phyloP scores from a whole-genome alignment of 2,888 invertebrate genomes.

The Chelonus formosanus region DNA sequence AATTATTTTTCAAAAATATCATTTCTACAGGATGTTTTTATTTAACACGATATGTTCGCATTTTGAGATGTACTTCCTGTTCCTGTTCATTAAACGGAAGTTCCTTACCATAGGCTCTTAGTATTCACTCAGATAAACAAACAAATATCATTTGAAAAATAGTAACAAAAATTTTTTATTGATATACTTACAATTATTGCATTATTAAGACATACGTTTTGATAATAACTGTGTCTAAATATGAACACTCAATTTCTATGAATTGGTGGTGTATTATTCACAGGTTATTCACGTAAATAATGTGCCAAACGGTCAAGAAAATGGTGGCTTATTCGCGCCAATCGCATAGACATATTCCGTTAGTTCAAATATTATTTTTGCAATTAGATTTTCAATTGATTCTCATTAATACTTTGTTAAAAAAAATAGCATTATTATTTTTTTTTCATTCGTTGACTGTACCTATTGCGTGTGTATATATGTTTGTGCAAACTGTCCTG shows the following conservation, averaged over 20 bases:
- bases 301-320: constrained; percentile 54
- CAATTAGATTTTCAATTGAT: not conserved
- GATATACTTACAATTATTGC: constrained; percentile 55
- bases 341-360: not conserved
- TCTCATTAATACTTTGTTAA: not conserved
- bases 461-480: not conserved
- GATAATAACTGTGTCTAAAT: too few relatives aligned
- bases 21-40: constrained; percentile 62
- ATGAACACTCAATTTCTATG: constrained; percentile 19
- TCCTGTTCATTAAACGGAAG: constrained; percentile 64
- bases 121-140: constrained; percentile 47
- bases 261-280: constrained; percentile 43
- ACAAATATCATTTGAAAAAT: constrained; percentile 41
- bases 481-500: constrained; percentile 7
- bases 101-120: constrained; percentile 62
- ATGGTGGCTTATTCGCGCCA: constrained; percentile 60
- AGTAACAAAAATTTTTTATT: not conserved
- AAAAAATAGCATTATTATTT: not conserved
- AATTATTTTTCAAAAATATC: constrained; percentile 52
- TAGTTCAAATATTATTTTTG: not conserved
- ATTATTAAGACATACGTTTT: constrained; percentile 44
- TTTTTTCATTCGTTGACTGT: not conserved
- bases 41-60: constrained; percentile 53
- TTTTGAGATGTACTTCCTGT: constrained; percentile 61
- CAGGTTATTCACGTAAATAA: constrained; percentile 54